Base-by-base conservation (phyloP, 2,113 vertebrate species). In the Mola mola region DNA sequence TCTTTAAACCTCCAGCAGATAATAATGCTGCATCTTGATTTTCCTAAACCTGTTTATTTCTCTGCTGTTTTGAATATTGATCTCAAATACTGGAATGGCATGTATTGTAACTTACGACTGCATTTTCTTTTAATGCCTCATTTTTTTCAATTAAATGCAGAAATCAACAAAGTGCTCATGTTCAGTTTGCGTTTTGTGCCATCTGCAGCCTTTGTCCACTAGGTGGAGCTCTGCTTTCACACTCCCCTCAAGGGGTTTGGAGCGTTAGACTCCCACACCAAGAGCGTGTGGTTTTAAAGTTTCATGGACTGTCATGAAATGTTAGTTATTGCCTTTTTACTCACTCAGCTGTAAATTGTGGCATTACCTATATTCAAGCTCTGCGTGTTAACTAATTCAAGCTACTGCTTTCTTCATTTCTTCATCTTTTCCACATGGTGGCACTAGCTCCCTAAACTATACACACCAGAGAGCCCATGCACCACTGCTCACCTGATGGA, bases 401-500 rank as follows among this genome's bases (percentile, higher is more conserved):
- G 4, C 16, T 9, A n/a, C 6, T 11, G 0, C 8, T 19, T 11
- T 8, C n/a, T 17, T 55, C 0, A 11, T 60, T n/a, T 31, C 46
- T 37, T 71, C n/a, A 25, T 4, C 3, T 31, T 41, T 8, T 51
- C 83, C 88, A 86, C 80, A 38, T 75, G 88, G 82, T 66, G 87
- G 88, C 10, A 83, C 85, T 87, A 68, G 49, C 62, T 76, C 41
- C 60, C 65, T 40, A 4, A 53, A 20, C 53, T 47, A n/a, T 12
- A n/a, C 34, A 10, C 66, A 48, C 29, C 34, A 49, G 29, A 72
- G 48, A 69, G 11, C 58, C 67, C 77, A 85, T 67, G 82, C 82
- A 78, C 69, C 72, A 34, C 63, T 87, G 81, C 77, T 80, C 78
- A 86, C 81, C 86, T 90, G 89, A 90, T 70, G 79, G 89, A 88